Percentiles rank a stretch among this genome's conserved stretches.
phyloP scores from a whole-genome alignment of 2,113 vertebrate species.

The Epinephelus cyanopodus region DNA sequence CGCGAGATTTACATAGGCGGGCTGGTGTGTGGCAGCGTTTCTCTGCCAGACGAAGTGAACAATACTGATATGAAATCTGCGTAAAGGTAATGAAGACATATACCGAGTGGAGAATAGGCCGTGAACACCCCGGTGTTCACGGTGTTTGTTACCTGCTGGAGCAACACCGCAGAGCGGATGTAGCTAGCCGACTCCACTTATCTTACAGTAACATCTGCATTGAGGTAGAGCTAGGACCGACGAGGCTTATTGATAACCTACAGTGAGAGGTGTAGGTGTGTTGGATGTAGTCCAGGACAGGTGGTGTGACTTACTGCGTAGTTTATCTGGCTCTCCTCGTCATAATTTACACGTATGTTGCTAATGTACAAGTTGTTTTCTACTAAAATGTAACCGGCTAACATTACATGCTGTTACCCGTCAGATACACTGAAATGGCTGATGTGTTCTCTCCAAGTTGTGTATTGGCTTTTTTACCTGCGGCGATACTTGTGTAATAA shows the following conservation, averaged over 20 bases:
- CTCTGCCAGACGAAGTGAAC: slow-evolving; percentile 60
- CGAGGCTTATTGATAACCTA: slow-evolving; percentile 43
- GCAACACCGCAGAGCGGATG: slow-evolving; percentile 28
- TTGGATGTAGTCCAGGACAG: slow-evolving; percentile 50
- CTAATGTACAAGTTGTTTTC: slow-evolving; percentile 13
- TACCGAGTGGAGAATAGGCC: neutral
- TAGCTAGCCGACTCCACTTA: slow-evolving; percentile 61
- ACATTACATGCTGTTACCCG: slow-evolving; percentile 6
- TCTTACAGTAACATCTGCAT: slow-evolving; percentile 74
- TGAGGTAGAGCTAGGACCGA: slow-evolving; percentile 62
- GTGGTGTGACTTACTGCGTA: slow-evolving; percentile 15
- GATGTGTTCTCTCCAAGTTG: slow-evolving; percentile 19
- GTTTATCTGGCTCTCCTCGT: neutral
- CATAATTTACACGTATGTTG: slow-evolving; percentile 8
- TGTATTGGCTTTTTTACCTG: neutral
- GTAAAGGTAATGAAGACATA: slow-evolving; percentile 72
- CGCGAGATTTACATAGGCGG: slow-evolving; percentile 75
- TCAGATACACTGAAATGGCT: slow-evolving; percentile 33
- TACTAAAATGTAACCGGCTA: slow-evolving; percentile 4
- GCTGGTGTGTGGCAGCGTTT: slow-evolving; percentile 67
- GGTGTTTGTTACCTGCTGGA: slow-evolving; percentile 24
- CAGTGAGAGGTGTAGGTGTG: slow-evolving; percentile 45
- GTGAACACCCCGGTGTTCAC: neutral
- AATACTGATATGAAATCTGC: slow-evolving; percentile 78
- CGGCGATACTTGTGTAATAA: neutral